These are phyloP conservation scores for Oscheius sp. DNA, from an alignment of 2,888 invertebrate species.

Conservation along the genomic window DNA sequence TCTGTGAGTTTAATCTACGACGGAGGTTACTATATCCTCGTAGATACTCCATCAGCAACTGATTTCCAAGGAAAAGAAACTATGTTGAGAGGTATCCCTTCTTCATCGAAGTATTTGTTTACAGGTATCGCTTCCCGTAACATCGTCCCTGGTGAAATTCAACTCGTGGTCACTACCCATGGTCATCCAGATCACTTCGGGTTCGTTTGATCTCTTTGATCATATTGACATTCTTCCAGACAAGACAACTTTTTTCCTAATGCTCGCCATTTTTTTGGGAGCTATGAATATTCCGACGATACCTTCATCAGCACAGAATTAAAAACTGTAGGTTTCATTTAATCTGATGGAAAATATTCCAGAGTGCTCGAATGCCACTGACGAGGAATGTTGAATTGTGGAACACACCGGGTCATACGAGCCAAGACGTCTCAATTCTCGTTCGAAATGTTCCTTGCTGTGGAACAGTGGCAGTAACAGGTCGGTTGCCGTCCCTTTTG, in stretches of 20 bases:
- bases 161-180: conserved; percentile 63
- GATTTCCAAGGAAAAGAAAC: conserved; percentile 58
- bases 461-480: conserved; percentile 61
- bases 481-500: conserved; percentile 30
- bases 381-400: conserved; percentile 63
- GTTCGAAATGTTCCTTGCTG: conserved; percentile 58
- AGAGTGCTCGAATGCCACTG: conserved; percentile 58
- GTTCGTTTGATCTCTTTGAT: background rate
- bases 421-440: conserved; percentile 62
- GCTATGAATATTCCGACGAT: conserved; percentile 62
- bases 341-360: conserved; percentile 15
- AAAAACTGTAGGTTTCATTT: conserved; percentile 31
- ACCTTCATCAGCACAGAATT: conserved; percentile 59
- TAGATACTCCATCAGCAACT: conserved; percentile 64
- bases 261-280: conserved; percentile 65
- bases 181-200: conserved; percentile 66
- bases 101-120: background rate
- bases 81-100: conserved; percentile 54
- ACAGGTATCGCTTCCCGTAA: conserved; percentile 40
- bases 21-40: conserved; percentile 61
- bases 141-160: conserved; percentile 57
- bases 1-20: conserved; percentile 63
- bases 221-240: background rate
- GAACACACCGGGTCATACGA: conserved; percentile 68
- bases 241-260: conserved; percentile 63